A percentile compares a stretch with the other conserved stretches of the same genome.
Conservation (phyloP, 2,797 vertebrate genomes). For the Poeciliopsis turneri region DNA sequence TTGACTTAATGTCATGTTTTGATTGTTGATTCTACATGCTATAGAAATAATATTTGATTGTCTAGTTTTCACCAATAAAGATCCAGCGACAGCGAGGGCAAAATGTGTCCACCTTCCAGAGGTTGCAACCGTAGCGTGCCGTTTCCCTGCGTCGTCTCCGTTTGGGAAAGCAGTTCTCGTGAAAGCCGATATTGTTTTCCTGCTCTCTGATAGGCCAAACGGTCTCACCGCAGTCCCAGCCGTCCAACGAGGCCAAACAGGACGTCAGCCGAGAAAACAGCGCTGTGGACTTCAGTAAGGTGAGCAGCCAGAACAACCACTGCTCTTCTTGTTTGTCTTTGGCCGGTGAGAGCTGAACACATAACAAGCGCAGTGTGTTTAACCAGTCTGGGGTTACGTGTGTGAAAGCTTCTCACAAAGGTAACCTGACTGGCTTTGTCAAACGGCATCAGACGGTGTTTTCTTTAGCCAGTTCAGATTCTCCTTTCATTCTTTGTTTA, state of each 20-base stretch:
- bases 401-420: conserved; percentile 45
- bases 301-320: conserved; percentile 72
- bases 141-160: conserved; percentile 37
- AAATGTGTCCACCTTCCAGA: conserved; percentile 35
- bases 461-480: conserved; percentile 21
- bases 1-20: too few species aligned
- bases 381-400: conserved; percentile 62
- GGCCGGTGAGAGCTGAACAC: conserved; percentile 48
- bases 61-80: conserved; percentile 12
- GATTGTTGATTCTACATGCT: too few species aligned
- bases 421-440: conserved; percentile 41
- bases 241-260: conserved; percentile 88
- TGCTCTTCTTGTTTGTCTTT: conserved; percentile 57
- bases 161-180: conserved; percentile 42
- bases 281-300: conserved; percentile 97
- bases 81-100: not conserved
- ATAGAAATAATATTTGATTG: too few species aligned
- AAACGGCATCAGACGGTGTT: conserved; percentile 27
- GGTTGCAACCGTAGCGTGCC: conserved; percentile 40
- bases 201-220: conserved; percentile 86
- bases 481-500: not conserved
- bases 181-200: conserved; percentile 48
- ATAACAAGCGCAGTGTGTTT: conserved; percentile 54
- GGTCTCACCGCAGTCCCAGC: conserved; percentile 92
- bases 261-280: conserved; percentile 99